phyloP scores from a whole-genome alignment of 1,140 invertebrate species.

The Argopecten irradians region DNA sequence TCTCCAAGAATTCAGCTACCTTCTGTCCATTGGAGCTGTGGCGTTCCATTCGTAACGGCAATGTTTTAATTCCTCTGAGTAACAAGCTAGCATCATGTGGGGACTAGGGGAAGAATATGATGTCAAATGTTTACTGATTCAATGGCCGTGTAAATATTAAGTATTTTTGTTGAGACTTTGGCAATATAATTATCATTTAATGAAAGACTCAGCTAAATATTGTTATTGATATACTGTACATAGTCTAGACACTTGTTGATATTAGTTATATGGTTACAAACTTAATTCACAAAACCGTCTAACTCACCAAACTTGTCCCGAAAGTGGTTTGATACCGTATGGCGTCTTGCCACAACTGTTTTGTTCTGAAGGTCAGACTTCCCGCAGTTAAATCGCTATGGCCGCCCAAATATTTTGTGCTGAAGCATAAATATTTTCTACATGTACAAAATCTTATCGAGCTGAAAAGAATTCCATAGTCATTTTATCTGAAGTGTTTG shows the following conservation, averaged over 20 bases:
- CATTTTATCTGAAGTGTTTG: too few relatives aligned
- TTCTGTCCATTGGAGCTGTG: constrained; percentile 86
- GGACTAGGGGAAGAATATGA: constrained; percentile 54
- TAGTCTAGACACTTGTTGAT: neutral
- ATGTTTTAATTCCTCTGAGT: constrained; percentile 72
- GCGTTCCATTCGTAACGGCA: constrained; percentile 72
- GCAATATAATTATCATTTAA: too few relatives aligned
- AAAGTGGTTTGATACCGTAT: constrained; percentile 88
- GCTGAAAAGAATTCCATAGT: too few relatives aligned
- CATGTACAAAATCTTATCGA: too few relatives aligned
- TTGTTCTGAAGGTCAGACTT: constrained; percentile 86
- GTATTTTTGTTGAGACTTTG: too few relatives aligned
- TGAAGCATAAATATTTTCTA: constrained; percentile 50
- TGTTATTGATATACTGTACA: too few relatives aligned
- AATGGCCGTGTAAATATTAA: too few relatives aligned
- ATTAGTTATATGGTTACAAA: too few relatives aligned
- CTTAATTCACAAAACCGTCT: neutral
- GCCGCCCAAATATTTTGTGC: constrained; percentile 78
- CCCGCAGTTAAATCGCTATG: constrained; percentile 98
- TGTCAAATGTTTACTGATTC: too few relatives aligned
- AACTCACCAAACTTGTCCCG: constrained; percentile 85
- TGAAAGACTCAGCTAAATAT: too few relatives aligned
- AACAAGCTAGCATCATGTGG: constrained; percentile 74
- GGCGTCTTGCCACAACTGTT: constrained; percentile 79
- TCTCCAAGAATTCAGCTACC: constrained; percentile 88